These are phyloP conservation scores for Monarcha castaneiventris DNA, from an alignment of 2,113 vertebrate species.

Conservation along the genomic window DNA sequence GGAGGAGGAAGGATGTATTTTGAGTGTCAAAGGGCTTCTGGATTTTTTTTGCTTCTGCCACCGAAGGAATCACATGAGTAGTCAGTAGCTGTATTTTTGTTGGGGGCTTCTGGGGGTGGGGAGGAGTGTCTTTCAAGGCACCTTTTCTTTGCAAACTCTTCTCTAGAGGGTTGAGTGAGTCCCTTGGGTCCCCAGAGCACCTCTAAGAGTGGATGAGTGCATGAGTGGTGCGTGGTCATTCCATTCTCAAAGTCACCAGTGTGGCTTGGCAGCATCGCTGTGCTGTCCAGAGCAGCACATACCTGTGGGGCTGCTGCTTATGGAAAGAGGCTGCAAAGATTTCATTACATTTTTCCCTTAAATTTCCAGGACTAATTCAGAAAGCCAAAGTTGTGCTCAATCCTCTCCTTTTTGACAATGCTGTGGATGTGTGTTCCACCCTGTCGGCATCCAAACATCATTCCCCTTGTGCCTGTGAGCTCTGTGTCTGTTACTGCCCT, in stretches of 20 bases:
- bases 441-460: fast-evolving
- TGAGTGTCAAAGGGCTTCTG: neutral
- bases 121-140: neutral
- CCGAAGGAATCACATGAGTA: neutral
- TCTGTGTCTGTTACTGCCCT: neutral
- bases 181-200: neutral
- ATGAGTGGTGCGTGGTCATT: neutral
- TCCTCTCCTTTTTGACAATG: neutral
- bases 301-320: neutral
- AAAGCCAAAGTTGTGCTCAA: neutral
- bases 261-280: neutral
- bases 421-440: neutral
- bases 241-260: fast-evolving
- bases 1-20: slow-evolving; percentile 7
- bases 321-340: neutral
- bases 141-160: neutral
- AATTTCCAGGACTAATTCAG: neutral
- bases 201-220: neutral
- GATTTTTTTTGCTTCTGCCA: neutral
- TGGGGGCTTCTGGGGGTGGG: neutral
- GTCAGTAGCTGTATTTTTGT: neutral
- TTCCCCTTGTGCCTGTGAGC: neutral
- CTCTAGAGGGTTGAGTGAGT: neutral
- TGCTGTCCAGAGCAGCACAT: fast-evolving
- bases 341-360: neutral